phyloP scores from a whole-genome alignment of 92 coral and sea anemone genomes.

The Paramuricea clavata region DNA sequence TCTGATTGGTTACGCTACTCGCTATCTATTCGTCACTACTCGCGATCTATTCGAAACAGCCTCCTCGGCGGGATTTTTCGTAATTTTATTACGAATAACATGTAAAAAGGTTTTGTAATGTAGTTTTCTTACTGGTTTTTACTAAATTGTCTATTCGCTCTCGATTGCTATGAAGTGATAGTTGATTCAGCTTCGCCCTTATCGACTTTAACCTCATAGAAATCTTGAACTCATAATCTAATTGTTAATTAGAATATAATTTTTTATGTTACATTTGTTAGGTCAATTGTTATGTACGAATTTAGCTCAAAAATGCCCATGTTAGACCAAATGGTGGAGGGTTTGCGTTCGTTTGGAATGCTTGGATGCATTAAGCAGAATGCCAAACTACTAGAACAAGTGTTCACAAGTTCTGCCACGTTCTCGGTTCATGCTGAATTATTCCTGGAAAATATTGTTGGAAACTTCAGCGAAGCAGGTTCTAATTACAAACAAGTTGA shows the following conservation, averaged over 20 bases:
- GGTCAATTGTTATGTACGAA: constrained; percentile 77
- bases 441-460: constrained; percentile 62
- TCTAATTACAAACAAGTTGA: constrained; percentile 67
- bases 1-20: too few species aligned
- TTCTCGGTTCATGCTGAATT: constrained; percentile 72
- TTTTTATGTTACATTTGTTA: constrained; percentile 14
- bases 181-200: too few species aligned
- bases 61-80: too few species aligned
- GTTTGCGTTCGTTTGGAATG: constrained; percentile 53
- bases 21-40: too few species aligned
- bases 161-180: too few species aligned
- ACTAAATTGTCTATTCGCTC: too few species aligned
- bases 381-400: constrained; percentile 59
- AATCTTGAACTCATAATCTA: too few species aligned
- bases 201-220: neutral
- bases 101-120: too few species aligned
- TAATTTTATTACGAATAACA: too few species aligned
- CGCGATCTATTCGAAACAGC: too few species aligned
- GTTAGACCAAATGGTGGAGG: constrained; percentile 70
- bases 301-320: constrained; percentile 66
- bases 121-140: too few species aligned
- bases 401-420: constrained; percentile 60
- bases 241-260: neutral
- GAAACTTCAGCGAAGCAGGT: constrained; percentile 77
- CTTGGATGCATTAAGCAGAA: constrained; percentile 46